These are phyloP conservation scores for Phylloscopus collybita DNA, from an alignment of 2,797 vertebrate species.

Conservation along the genomic window DNA sequence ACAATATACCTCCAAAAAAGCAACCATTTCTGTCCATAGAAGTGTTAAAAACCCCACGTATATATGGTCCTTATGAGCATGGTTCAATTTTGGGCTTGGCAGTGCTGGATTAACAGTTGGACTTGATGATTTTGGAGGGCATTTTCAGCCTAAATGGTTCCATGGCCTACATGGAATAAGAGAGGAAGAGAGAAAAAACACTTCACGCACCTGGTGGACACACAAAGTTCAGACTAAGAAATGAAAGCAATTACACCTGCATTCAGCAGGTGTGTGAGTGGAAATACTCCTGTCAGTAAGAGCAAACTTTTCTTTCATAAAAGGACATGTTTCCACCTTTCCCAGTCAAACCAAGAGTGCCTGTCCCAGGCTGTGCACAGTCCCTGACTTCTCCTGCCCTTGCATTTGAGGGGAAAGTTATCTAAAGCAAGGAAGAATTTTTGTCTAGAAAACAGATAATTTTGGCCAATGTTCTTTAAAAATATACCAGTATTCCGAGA, in stretches of 20 bases:
- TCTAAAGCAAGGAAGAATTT: neutral
- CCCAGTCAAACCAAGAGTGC: neutral
- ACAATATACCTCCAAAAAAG: neutral
- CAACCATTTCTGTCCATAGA: neutral
- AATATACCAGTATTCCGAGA: neutral
- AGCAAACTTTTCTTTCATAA: neutral
- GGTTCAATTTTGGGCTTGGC: neutral
- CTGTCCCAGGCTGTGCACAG: neutral
- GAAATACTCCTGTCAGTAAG: neutral
- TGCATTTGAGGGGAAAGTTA: rapidly evolving
- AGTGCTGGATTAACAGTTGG: neutral
- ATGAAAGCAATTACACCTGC: neutral
- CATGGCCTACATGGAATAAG: neutral
- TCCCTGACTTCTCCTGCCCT: neutral
- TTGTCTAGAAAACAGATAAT: neutral
- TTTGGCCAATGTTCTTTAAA: neutral
- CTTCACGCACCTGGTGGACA: neutral
- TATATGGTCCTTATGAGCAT: neutral
- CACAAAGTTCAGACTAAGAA: neutral
- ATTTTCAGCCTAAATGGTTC: neutral
- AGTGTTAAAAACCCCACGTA: neutral
- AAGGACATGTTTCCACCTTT: neutral
- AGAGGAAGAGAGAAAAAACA: neutral
- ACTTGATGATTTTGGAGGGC: neutral
- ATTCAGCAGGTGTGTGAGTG: neutral